phyloP scores from a whole-genome alignment of 2,797 vertebrate genomes.

The Monodelphis domestica region DNA sequence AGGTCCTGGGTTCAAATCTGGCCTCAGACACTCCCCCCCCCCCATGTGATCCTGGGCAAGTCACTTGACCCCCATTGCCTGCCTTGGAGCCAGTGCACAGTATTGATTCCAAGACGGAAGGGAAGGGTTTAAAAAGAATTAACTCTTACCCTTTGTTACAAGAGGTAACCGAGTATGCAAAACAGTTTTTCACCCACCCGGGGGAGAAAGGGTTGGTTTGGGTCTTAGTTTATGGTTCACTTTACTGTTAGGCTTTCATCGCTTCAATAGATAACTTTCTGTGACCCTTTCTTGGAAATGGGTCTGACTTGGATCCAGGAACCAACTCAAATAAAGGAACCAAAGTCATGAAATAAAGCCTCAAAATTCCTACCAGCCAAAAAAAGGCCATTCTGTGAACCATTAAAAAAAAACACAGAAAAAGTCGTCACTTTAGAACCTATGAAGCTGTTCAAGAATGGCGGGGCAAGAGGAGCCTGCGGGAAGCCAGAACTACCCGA shows the following conservation, averaged over 20 bases:
- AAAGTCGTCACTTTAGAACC: neutral
- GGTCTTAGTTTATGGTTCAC: neutral
- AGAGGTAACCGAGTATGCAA: neutral
- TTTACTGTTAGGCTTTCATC: neutral
- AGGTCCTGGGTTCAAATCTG: too few relatives aligned
- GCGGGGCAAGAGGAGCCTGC: neutral
- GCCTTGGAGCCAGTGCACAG: too few relatives aligned
- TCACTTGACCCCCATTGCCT: too few relatives aligned
- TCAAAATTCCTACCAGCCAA: neutral
- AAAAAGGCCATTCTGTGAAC: neutral
- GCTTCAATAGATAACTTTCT: neutral
- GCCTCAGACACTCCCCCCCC: too few relatives aligned
- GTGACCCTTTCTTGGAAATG: neutral
- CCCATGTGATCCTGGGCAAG: too few relatives aligned
- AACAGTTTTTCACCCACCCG: neutral
- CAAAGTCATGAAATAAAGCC: neutral
- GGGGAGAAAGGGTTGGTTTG: neutral
- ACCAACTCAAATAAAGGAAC: neutral
- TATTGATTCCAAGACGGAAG: too few relatives aligned
- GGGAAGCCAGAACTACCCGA: neutral
- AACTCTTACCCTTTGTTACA: neutral
- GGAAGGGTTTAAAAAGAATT: too few relatives aligned
- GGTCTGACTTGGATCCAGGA: neutral
- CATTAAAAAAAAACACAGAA: neutral
- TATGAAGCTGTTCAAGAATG: neutral